Evolutionary conservation across 1,140 invertebrate species (phyloP).

Genomic region (Zaprionus ornatus): DNA sequence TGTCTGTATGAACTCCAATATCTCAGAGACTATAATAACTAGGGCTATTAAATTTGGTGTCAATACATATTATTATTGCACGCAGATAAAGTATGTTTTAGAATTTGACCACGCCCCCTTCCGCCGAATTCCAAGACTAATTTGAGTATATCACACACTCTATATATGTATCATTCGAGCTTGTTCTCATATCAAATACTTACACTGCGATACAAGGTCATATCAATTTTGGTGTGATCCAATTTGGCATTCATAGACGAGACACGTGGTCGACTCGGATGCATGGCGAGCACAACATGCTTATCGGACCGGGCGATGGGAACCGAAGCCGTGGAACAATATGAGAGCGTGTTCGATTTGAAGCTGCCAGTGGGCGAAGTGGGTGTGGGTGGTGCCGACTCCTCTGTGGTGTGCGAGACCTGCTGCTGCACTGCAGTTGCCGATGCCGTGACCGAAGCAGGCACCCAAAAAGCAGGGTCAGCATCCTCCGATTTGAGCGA

Average conservation of each 20-base stretch:
- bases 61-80: not conserved
- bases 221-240: constrained; percentile 86
- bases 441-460: constrained; percentile 69
- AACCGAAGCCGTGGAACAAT: constrained; percentile 76
- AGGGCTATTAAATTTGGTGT: not conserved
- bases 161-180: no score
- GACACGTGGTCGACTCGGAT: constrained; percentile 80
- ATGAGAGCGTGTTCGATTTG: constrained; percentile 78
- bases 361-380: constrained; percentile 83
- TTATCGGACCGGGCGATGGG: constrained; percentile 85
- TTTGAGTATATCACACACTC: no score
- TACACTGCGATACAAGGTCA: constrained; percentile 84
- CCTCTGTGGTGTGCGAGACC: constrained; percentile 74
- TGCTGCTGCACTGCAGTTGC: constrained; percentile 65
- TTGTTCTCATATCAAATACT: constrained; percentile 27
- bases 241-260: constrained; percentile 85
- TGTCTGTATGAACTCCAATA: no score
- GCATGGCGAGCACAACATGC: constrained; percentile 85
- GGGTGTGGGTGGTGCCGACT: constrained; percentile 84
- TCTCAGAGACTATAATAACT: no score
- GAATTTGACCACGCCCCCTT: no score
- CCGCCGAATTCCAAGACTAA: no score
- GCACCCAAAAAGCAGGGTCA: constrained; percentile 84
- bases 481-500: constrained; percentile 78
- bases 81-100: no score